Base-by-base conservation (phyloP, 2,113 vertebrate species). In the Elgaria multicarinata region DNA sequence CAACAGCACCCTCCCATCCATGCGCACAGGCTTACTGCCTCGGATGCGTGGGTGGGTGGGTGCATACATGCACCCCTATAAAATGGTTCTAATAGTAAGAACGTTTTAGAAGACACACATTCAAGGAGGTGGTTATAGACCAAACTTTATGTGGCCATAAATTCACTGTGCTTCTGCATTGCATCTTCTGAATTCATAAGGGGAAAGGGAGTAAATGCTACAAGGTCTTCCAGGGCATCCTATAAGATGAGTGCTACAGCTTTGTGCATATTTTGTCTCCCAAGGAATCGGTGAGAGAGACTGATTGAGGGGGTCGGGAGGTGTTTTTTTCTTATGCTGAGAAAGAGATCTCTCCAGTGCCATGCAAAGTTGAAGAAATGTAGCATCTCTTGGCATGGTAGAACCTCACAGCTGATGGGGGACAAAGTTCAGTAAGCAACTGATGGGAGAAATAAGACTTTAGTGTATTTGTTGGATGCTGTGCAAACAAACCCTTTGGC, bases 21-120 rank as follows among this genome's bases (percentile, higher is more conserved):
- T n/a, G n/a, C n/a, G n/a, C n/a, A n/a, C n/a, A n/a, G n/a, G n/a
- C n/a, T n/a, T n/a, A n/a, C n/a, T n/a, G n/a, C n/a, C n/a, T n/a
- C n/a, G n/a, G n/a, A n/a, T 79, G 20, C 31, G 46, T 80, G 64
- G 66, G 26, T 50, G 90, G 3, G 46, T 50, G 46, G 3, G 46
- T 50, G 46, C 46, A 50, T 50, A 50, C 46, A 50, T 50, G 46
- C 46, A 50, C 8, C 8, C 89, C 69, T 86, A 77, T 87, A 87
- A 85, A 79, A 58, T 81, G 77, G 53, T 91, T 91, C 39, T 0
- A 0, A 31, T 91, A 84, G 42, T 89, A 89, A 84, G 62, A 44
- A 78, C 53, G 12, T 50, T 50, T 50, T 50, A 31, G 24, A 55
- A 58, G 50, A 64, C 44, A 44, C 44, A 16, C 42, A 83, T 83